Evolutionary conservation across 2,797 vertebrate species (phyloP).

Genomic region (Macroramphosus scolopax): DNA sequence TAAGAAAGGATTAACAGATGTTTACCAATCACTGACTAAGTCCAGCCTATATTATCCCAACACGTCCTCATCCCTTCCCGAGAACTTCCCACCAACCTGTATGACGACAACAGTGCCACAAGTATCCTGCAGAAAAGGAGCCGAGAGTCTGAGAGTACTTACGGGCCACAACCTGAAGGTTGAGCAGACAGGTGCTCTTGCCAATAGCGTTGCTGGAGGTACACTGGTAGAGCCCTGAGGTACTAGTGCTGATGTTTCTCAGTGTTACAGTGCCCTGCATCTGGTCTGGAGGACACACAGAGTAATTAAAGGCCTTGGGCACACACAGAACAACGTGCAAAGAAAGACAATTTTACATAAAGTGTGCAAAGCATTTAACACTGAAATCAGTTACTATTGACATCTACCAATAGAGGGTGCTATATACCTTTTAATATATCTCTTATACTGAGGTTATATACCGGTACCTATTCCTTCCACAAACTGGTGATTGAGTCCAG

Average conservation of each 20-base stretch:
- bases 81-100: no score
- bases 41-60: no score
- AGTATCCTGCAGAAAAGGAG: not conserved
- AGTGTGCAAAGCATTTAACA: not conserved
- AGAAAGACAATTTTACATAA: not conserved
- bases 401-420: conserved; percentile 37
- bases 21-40: no score
- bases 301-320: conserved; percentile 4
- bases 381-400: not conserved
- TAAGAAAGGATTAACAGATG: no score
- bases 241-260: conserved; percentile 91
- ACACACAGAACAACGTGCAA: not conserved
- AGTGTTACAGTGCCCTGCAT: conserved; percentile 93
- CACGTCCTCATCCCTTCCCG: no score
- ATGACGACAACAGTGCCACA: no score
- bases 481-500: conserved; percentile 33
- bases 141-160: conserved; percentile 69
- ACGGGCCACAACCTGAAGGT: conserved; percentile 93
- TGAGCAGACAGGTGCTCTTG: conserved; percentile 92
- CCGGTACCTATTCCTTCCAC: no score
- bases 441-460: no score
- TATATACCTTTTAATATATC: conserved; percentile 11
- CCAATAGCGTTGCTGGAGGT: conserved; percentile 93
- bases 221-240: conserved; percentile 95
- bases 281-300: conserved; percentile 82